These are phyloP conservation scores for Brachypterus glaber DNA, from an alignment of 2,888 invertebrate species.

Conservation along the genomic window DNA sequence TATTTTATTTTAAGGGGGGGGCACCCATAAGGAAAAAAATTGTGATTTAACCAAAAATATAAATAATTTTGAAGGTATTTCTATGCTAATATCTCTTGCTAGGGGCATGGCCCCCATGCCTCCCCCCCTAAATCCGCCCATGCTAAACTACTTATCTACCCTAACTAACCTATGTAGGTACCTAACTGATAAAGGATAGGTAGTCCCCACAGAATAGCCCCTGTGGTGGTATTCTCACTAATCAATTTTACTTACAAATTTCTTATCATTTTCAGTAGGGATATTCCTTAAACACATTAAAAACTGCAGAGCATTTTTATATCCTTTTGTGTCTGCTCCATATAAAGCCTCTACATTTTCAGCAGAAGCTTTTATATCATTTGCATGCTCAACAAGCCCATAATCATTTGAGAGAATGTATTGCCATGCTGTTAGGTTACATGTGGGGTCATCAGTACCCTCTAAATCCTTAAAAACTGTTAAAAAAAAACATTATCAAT, in stretches of 20 bases:
- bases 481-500: constrained; percentile 12
- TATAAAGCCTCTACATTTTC: constrained; percentile 23
- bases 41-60: too few relatives aligned
- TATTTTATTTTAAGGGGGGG: too few relatives aligned
- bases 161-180: too few relatives aligned
- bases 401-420: constrained; percentile 29
- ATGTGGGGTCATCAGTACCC: constrained; percentile 29
- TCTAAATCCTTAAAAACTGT: constrained; percentile 25
- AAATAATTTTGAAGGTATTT: too few relatives aligned
- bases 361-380: constrained; percentile 24
- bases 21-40: too few relatives aligned
- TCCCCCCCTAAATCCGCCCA: too few relatives aligned
- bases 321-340: constrained; percentile 17
- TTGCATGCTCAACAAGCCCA: constrained; percentile 22
- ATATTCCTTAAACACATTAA: constrained; percentile 25
- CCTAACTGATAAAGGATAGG: too few relatives aligned
- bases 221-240: too few relatives aligned
- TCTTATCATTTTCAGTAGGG: constrained; percentile 24
- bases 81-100: too few relatives aligned
- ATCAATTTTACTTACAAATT: constrained; percentile 23
- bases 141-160: too few relatives aligned
- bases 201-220: too few relatives aligned
- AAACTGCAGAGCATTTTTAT: constrained; percentile 25
- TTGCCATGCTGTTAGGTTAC: constrained; percentile 34
- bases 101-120: too few relatives aligned